Evolutionary conservation across 1,140 invertebrate genomes (phyloP), one percentile per base, ranked within the genome.

Genomic region (Leptinotarsa texana): DNA sequence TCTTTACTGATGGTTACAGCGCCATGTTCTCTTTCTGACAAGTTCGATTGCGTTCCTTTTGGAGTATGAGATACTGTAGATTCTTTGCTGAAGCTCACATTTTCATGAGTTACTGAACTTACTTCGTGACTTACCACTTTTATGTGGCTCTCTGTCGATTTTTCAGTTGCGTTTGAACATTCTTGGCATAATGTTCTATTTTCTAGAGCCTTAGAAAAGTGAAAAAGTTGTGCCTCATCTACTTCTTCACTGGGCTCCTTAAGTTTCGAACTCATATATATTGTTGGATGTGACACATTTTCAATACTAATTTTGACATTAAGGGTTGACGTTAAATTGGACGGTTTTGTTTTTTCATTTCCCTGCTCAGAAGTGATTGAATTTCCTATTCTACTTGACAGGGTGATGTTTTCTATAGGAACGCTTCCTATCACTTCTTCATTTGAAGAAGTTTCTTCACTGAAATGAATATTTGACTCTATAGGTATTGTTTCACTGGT

Each of bases 251-350:
- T 33, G 22, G 27, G 15, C 15, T 66, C 63, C 13, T 27, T 17
- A 65, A 15, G 13, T 65, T 65, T 27, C 21, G 63, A 27, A 57
- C 51, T 57, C 51, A 57, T 57, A 57, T 17, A 57, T 15, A 21
- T 21, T 21, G 51, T 57, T 57, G n/a, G 51, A 57, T 57, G n/a
- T 57, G 51, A 57, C 51, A 57, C 51, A 57, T 57, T 57, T 57
- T 57, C n/a, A 17, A 57, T 13, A 57, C n/a, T 18, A 15, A 57
- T 57, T 57, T 57, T 57, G 51, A 57, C 51, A 57, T 15, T 57
- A 5, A 57, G 15, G 1, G n/a, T 15, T 15, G 51, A 57, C n/a
- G 51, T 57, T 18, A 57, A 18, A 17, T 3, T 1, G n/a, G 51
- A 15, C 6, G 15, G 17, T 18, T 57, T 18, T 18, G 51, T 57